Conservation (phyloP, 2,797 vertebrate species). For the Cottoperca gobio region DNA sequence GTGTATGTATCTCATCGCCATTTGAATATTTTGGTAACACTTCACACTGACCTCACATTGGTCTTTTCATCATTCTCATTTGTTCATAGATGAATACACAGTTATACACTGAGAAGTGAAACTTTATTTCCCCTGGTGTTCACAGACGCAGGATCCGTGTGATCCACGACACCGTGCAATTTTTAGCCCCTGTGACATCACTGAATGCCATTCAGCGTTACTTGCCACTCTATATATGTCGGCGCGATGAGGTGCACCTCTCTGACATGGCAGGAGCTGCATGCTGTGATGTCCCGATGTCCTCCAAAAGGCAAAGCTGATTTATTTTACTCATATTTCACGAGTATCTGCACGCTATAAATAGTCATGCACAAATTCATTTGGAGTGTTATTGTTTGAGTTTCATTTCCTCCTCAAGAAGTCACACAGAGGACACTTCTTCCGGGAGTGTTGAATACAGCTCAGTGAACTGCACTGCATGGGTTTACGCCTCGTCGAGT, state of each 20-base stretch:
- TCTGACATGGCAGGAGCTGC: constrained; percentile 28
- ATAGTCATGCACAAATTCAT: constrained; percentile 48
- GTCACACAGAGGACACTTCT: constrained; percentile 71
- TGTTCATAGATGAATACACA: not conserved
- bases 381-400: constrained; percentile 62
- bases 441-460: constrained; percentile 52
- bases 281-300: constrained; percentile 22
- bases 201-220: constrained; percentile 20
- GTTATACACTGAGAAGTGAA: not conserved
- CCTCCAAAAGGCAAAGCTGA: constrained; percentile 30
- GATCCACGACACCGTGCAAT: constrained; percentile 8
- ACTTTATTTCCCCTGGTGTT: not conserved
- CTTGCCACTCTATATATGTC: constrained; percentile 23
- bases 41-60: constrained; percentile 16
- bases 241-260: not conserved
- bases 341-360: constrained; percentile 51
- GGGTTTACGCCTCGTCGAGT: constrained; percentile 50
- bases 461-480: constrained; percentile 51
- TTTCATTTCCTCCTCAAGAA: constrained; percentile 61
- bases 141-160: constrained; percentile 9
- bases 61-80: not conserved
- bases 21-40: constrained; percentile 47
- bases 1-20: constrained; percentile 28
- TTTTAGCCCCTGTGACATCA: constrained; percentile 17
- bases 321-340: constrained; percentile 56